Evolutionary conservation across 2,888 invertebrate genomes (phyloP), one percentile per base, ranked within the genome.

Genomic region (Callosobruchus maculatus): DNA sequence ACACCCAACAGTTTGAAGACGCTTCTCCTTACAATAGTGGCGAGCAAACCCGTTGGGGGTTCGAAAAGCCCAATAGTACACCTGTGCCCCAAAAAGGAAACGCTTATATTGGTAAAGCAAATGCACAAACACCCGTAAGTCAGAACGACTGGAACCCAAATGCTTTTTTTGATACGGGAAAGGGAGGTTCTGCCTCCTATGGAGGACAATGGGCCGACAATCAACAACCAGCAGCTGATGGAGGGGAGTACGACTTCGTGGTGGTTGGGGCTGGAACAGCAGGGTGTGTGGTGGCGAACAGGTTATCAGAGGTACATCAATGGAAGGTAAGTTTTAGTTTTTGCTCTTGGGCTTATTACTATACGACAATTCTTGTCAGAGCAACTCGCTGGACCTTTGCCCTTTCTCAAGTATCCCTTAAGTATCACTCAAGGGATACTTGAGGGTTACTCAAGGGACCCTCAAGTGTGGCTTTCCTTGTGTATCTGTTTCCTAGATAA

Each of bases 221-320:
- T 21, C 13, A 71, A 21, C 72, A 73, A 22, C n/a, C 71, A 22
- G 30, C 26, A 18, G 68, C 31, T 20, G 30, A 73, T 3, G 67
- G 26, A 20, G 70, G 80, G 75, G 71, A 79, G 81, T 68, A 87
- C 81, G 92, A 92, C 80, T 93, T 91, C 78, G 90, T 92, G 73
- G 86, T 91, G 72, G 89, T 92, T 67, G 92, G 92, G 21, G 92
- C 91, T 0, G 93, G 93, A 0, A 92, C 92, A 5, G 92, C 92
- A 0, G 93, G 92, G 0, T 92, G 92, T 82, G 92, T 92, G 30
- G 82, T 92, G 21, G 92, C 92, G 0, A 92, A 91, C 84, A 88
- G 92, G 20, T 85, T 92, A 0, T 88, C 91, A 1, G 92, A 92
- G 88, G 88, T 91, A 0, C 88, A 89, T 73, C 86, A 89, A 78